A percentile compares a stretch with the other conserved stretches of the same genome.
These are phyloP conservation scores for Zelostemma sp. DNA, from an alignment of 1,140 invertebrate genomes.

Conservation along the genomic window DNA sequence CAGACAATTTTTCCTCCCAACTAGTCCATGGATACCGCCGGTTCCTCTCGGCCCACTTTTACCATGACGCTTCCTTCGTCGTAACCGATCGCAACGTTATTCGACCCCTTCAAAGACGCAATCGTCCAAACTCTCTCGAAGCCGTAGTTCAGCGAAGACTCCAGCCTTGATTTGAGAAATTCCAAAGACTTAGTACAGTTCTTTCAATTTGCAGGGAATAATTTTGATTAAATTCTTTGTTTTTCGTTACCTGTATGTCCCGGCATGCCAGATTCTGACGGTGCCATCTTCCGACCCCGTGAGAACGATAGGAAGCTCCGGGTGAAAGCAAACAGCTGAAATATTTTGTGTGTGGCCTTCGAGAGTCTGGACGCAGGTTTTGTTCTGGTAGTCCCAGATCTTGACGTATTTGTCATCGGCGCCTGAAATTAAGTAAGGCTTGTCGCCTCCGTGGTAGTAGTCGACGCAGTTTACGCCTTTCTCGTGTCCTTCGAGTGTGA, in stretches of 20 bases:
- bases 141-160: conserved; percentile 98
- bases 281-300: conserved; percentile 98
- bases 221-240: neutral
- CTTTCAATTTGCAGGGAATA: neutral
- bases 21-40: conserved; percentile 99
- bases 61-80: conserved; percentile 99
- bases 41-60: conserved; percentile 97
- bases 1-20: conserved; percentile 98
- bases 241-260: conserved; percentile 86
- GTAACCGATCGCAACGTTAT: conserved; percentile 97
- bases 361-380: conserved; percentile 98
- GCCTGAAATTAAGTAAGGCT: conserved; percentile 98
- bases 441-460: conserved; percentile 99
- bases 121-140: conserved; percentile 99
- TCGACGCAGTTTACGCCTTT: conserved; percentile 99
- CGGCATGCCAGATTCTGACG: conserved; percentile 97
- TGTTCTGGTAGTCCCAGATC: conserved; percentile 99
- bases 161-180: conserved; percentile 69
- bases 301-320: conserved; percentile 96
- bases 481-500: conserved; percentile 98
- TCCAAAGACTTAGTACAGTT: neutral
- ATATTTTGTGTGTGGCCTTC: conserved; percentile 98
- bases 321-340: conserved; percentile 93
- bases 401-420: conserved; percentile 98
- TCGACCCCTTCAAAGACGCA: conserved; percentile 93